Conservation (phyloP, 30 jellyfish, hydroid and myxozoan genomes). For the Aurelia coerulea region DNA sequence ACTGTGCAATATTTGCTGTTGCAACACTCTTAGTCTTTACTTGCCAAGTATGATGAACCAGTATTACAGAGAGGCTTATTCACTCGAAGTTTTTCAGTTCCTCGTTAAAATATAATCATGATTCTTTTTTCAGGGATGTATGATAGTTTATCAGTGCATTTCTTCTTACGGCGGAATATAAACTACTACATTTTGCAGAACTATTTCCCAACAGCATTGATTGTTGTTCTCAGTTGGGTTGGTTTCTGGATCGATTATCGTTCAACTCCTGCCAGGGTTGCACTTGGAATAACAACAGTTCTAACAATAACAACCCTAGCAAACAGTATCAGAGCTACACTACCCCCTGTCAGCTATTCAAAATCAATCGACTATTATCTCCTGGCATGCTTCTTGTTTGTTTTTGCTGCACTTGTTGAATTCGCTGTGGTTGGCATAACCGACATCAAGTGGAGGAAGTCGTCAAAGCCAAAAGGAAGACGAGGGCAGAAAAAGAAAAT, state of each 20-base stretch:
- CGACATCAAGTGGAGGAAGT: conserved; percentile 75
- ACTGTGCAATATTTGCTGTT: no score
- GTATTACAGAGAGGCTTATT: no score
- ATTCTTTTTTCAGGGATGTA: conserved; percentile 57
- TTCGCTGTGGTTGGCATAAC: conserved; percentile 89
- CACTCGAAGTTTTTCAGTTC: no score
- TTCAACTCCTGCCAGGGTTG: conserved; percentile 95
- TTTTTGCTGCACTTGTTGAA: conserved; percentile 87
- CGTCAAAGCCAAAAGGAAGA: conserved; percentile 29
- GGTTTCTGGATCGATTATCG: conserved; percentile 95
- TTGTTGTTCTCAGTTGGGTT: conserved; percentile 87
- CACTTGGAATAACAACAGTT: conserved; percentile 92
- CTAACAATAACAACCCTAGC: conserved; percentile 82
- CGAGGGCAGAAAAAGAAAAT: background rate
- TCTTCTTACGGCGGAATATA: conserved; percentile 72
- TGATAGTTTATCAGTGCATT: conserved; percentile 64
- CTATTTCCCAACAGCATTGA: conserved; percentile 77
- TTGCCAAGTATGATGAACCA: no score
- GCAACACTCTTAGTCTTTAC: no score
- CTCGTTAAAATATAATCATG: no score
- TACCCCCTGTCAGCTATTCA: conserved; percentile 79
- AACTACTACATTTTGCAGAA: conserved; percentile 77
- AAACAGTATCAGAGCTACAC: conserved; percentile 78
- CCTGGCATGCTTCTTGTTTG: conserved; percentile 84
- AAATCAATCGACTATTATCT: conserved; percentile 79